These are phyloP conservation scores for Neomonachus schauinslandi DNA, from an alignment of 2,113 vertebrate species.

Conservation along the genomic window DNA sequence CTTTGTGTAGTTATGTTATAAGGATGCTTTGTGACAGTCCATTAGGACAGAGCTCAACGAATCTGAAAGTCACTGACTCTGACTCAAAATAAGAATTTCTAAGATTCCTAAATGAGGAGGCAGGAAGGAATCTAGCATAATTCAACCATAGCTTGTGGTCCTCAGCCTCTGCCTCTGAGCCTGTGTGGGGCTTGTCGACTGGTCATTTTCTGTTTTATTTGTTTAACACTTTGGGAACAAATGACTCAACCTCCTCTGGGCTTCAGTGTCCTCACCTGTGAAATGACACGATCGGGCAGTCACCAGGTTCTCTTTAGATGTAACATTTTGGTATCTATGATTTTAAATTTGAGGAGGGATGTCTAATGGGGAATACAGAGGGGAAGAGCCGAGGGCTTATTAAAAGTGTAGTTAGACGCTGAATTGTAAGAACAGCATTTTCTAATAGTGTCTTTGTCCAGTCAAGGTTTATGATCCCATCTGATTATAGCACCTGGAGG, in stretches of 20 bases:
- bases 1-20: background rate
- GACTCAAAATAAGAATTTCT: background rate
- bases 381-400: background rate
- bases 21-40: too few species aligned
- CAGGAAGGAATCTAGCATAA: background rate
- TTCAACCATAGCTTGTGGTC: background rate
- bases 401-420: background rate
- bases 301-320: background rate
- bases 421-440: background rate
- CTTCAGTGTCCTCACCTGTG: background rate
- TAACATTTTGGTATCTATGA: background rate
- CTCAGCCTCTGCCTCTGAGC: background rate
- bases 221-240: background rate
- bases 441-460: background rate
- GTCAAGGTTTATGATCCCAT: background rate
- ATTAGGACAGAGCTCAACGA: background rate
- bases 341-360: slow-evolving; percentile 8
- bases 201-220: background rate
- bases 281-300: background rate
- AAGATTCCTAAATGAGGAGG: background rate
- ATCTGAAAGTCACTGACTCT: background rate
- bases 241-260: background rate
- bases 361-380: background rate
- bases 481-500: background rate
- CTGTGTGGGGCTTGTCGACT: background rate